Base-by-base conservation (phyloP, 2,113 vertebrate species). In the Brachyhypopomus gauderio region DNA sequence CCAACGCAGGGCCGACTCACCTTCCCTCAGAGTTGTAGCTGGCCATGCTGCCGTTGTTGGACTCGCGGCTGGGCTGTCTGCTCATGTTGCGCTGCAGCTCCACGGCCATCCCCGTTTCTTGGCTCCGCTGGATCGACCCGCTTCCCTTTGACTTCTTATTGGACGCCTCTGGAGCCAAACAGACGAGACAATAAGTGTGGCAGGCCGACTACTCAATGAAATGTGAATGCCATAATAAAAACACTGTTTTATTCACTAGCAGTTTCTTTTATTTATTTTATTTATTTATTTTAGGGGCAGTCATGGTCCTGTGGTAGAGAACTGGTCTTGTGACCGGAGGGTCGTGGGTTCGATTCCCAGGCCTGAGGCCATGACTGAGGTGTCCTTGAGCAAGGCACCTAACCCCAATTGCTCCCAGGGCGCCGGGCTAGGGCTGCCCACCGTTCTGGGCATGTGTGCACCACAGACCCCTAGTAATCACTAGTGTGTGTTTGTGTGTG, bases 11-110 rank as follows among this genome's bases (percentile, higher is more conserved):
- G 60, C 73, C 19, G 41, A 0, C 97, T 96, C 86, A 99, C 97
- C 98, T 98, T 82, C 97, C 97, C 93, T 99, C 97, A 0, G 97
- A 98, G 93, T 95, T 98, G 20, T 94, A 99, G 90, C 97, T 98
- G 91, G 97, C 96, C 91, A 98, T 97, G 92, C 97, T 99, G 90
- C 97, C 96, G 0, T 99, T 97, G n/a, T 96, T 98, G 85, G 97
- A 98, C 90, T 99, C 98, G 12, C 95, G 93, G 90, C 98, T 99
- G 14, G 98, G 95, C 80, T 99, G 98, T 12, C 97, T 94, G 25
- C 96, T 96, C 96, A 98, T 98, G 87, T 93, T 99, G 80, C 97
- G 92, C 89, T 96, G 95, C 83, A 93, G 86, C 89, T 98, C 98
- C 5, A 97, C 98, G 4, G 98, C 98, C 96, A 98, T 97, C 23